Percentiles rank a stretch among this genome's conserved stretches.
Conservation (phyloP, 2,113 vertebrate species). For the Pontoporia blainvillei region DNA sequence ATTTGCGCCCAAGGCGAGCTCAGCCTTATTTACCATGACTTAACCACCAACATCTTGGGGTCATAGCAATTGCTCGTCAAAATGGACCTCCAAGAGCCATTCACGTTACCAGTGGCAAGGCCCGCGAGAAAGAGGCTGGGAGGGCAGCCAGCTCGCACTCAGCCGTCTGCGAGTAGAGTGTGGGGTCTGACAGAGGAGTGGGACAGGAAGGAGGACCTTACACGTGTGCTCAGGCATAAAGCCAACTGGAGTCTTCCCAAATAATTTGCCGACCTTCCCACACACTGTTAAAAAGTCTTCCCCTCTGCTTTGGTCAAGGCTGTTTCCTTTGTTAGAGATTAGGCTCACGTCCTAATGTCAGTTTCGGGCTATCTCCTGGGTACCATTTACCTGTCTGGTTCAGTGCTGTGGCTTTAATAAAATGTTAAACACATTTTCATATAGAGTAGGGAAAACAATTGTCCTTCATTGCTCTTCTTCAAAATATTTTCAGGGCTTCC, state of each 20-base stretch:
- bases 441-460: not conserved
- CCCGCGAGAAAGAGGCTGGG: not conserved
- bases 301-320: not conserved
- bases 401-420: not conserved
- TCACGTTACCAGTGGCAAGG: not conserved
- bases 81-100: not conserved
- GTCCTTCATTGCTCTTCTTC: not conserved
- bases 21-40: not conserved
- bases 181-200: not conserved
- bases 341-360: not conserved
- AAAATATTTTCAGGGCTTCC: not conserved
- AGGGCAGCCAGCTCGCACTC: not conserved
- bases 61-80: not conserved
- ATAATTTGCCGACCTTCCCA: not conserved
- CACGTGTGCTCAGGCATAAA: not conserved
- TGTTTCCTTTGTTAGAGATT: not conserved
- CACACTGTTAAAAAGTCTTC: not conserved
- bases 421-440: not conserved
- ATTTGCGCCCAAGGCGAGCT: constrained; percentile 25
- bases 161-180: not conserved
- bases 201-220: no score
- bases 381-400: not conserved
- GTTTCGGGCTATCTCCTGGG: not conserved
- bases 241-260: not conserved
- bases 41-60: not conserved